Percentiles rank a stretch among this genome's conserved stretches.
Conservation (phyloP, 2,797 vertebrate genomes). For the Sparidentex hasta region DNA sequence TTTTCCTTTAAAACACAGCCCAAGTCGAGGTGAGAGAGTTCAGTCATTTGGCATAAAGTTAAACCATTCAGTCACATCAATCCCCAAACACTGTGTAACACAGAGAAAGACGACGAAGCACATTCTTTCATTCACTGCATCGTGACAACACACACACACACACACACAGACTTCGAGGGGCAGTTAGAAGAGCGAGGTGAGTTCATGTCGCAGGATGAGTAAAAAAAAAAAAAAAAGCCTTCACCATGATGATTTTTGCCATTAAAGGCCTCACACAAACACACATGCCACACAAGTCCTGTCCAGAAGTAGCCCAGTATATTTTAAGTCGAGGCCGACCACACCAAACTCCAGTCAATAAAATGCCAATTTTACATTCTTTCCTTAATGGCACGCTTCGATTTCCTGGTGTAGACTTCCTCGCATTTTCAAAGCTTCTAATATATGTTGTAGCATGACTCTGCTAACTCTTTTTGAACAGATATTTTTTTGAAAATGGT, state of each 20-base stretch:
- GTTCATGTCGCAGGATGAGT: conserved; percentile 56
- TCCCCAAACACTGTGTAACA: conserved; percentile 63
- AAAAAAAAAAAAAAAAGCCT: conserved; percentile 37
- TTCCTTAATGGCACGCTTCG: background rate
- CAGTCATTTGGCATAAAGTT: conserved; percentile 78
- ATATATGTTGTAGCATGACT: background rate
- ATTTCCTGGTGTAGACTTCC: background rate
- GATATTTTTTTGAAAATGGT: background rate
- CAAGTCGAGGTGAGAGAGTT: conserved; percentile 56
- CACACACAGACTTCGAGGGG: conserved; percentile 37
- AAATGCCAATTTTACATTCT: background rate
- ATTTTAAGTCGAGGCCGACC: background rate
- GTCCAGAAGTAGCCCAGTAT: conserved; percentile 18
- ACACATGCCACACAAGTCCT: conserved; percentile 25
- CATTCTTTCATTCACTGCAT: conserved; percentile 49
- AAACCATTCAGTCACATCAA: conserved; percentile 68
- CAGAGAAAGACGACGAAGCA: conserved; percentile 31
- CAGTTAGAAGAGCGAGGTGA: conserved; percentile 39
- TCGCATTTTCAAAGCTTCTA: conserved; percentile 2
- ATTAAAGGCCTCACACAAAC: conserved; percentile 42
- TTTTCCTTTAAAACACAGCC: conserved; percentile 25
- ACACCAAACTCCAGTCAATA: conserved; percentile 50
- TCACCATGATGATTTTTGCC: conserved; percentile 52
- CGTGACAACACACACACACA: conserved; percentile 24
- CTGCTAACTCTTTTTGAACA: background rate